A percentile compares a stretch with the other conserved stretches of the same genome.
Evolutionary conservation across 2,797 vertebrate genomes (phyloP).

Genomic region (Cyprinella venusta): DNA sequence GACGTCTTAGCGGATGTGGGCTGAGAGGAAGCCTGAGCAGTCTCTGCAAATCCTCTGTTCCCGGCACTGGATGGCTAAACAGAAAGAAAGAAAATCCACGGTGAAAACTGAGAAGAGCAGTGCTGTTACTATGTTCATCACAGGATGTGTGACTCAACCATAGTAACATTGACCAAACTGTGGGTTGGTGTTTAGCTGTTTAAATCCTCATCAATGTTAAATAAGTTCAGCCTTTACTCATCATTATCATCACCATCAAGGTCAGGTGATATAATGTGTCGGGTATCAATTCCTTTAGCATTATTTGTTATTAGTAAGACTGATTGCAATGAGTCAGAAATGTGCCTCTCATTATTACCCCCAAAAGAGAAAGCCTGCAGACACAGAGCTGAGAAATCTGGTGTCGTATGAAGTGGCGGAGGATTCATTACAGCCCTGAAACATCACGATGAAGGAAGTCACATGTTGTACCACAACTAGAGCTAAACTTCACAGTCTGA

Average conservation of each 20-base stretch:
- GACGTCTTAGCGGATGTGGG: conserved; percentile 47
- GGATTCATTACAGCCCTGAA: conserved; percentile 32
- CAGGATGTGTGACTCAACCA: conserved; percentile 26
- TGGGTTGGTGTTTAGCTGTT: conserved; percentile 9
- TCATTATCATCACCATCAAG: neutral
- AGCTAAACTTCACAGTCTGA: conserved; percentile 4
- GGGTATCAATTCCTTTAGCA: neutral
- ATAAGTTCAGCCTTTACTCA: neutral
- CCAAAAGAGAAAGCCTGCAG: neutral
- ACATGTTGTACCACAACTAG: conserved; percentile 24
- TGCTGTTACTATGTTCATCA: conserved; percentile 24
- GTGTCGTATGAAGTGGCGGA: conserved; percentile 20
- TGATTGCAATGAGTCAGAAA: neutral
- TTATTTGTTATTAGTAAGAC: neutral
- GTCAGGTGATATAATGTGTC: neutral
- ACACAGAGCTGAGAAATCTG: conserved; percentile 3
- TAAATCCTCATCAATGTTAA: neutral
- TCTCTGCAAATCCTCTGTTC: conserved; percentile 27
- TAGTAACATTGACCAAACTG: neutral
- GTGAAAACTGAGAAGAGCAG: conserved; percentile 15
- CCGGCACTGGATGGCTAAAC: conserved; percentile 55
- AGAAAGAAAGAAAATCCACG: conserved; percentile 33
- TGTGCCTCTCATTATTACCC: neutral
- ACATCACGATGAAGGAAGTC: conserved; percentile 55
- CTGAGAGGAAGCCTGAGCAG: conserved; percentile 31